A percentile compares a stretch with the other conserved stretches of the same genome.
phyloP scores from a whole-genome alignment of 2,113 vertebrate species.

The Zosterops hypoxanthus region DNA sequence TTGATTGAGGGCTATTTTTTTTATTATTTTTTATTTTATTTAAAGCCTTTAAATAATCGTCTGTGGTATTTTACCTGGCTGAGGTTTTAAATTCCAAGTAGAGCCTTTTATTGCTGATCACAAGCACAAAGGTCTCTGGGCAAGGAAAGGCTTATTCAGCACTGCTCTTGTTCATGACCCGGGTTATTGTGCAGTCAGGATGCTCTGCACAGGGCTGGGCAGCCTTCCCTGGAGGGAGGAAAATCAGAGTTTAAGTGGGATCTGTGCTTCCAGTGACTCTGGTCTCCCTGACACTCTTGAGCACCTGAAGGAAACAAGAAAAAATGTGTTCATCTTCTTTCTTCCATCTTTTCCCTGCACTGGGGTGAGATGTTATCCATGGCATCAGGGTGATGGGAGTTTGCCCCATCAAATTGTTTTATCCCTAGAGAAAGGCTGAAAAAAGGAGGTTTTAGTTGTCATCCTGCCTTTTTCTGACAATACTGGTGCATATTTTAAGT shows the following conservation, averaged over 20 bases:
- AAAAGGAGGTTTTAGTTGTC: not conserved
- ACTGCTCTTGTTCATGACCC: not conserved
- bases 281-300: not conserved
- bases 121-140: slow-evolving; percentile 21
- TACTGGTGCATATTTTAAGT: not conserved
- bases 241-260: not conserved
- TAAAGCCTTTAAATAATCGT: slow-evolving; percentile 50
- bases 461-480: not conserved
- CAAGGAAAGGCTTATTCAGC: slow-evolving; percentile 34
- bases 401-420: not conserved
- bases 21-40: not conserved
- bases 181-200: not conserved
- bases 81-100: slow-evolving; percentile 16
- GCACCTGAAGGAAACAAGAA: not conserved
- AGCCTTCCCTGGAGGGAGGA: not conserved
- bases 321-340: not conserved
- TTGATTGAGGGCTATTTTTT: not conserved
- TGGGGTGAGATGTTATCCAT: not conserved
- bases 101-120: slow-evolving; percentile 43
- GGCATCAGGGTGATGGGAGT: not conserved
- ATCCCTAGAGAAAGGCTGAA: not conserved
- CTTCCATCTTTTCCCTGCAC: not conserved
- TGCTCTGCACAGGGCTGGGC: not conserved
- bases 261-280: not conserved
- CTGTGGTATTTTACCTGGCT: slow-evolving; percentile 37